These are phyloP conservation scores for Battus philenor DNA, from an alignment of 1,140 invertebrate species.

Conservation along the genomic window DNA sequence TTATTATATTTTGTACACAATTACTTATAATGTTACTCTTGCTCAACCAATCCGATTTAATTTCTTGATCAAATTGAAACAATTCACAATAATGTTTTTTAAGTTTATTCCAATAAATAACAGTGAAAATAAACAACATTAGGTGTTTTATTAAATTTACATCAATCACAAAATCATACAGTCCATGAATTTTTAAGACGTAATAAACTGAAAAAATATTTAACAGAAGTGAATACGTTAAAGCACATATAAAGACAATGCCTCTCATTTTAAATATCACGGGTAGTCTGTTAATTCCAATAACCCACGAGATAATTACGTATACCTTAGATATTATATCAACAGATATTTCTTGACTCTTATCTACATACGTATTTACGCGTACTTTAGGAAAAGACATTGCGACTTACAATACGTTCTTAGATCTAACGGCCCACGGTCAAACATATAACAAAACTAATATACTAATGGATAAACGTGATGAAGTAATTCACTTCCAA, in stretches of 20 bases:
- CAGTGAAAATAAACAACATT: conserved; percentile 5
- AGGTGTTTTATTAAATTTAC: conserved; percentile 15
- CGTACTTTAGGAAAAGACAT: conserved; percentile 19
- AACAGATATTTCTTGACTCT: conserved; percentile 1
- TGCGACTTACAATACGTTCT: not conserved
- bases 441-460: no score
- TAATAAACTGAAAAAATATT: conserved; percentile 12
- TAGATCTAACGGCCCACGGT: no score
- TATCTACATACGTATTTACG: conserved; percentile 15
- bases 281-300: conserved; percentile 18
- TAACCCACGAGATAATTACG: conserved; percentile 15
- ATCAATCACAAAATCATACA: not conserved
- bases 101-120: conserved; percentile 14
- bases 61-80: conserved; percentile 17
- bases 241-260: conserved; percentile 9
- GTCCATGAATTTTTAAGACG: not conserved
- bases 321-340: conserved; percentile 20
- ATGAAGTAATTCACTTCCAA: no score
- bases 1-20: conserved; percentile 6
- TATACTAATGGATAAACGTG: no score
- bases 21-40: conserved; percentile 3
- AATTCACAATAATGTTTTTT: conserved; percentile 15
- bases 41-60: conserved; percentile 3
- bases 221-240: conserved; percentile 3
- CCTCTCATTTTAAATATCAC: conserved; percentile 13